phyloP scores from a whole-genome alignment of 2,113 vertebrate genomes.

The Solea senegalensis region DNA sequence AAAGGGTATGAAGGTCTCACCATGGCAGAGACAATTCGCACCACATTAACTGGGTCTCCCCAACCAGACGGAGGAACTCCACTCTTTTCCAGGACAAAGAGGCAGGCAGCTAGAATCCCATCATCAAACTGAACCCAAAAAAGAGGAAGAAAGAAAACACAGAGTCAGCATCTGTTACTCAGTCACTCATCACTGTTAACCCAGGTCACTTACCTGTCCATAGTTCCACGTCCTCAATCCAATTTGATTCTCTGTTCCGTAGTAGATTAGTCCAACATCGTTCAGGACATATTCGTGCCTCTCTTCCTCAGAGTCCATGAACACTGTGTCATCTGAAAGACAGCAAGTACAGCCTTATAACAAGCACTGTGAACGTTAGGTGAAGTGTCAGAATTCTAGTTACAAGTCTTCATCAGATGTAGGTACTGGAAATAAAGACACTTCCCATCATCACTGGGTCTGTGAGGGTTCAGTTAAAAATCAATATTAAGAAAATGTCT shows the following conservation, averaged over 20 bases:
- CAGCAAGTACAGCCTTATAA: slow-evolving; percentile 5
- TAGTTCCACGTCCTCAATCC: slow-evolving; percentile 90
- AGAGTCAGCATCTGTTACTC: background rate
- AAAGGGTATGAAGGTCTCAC: slow-evolving; percentile 60
- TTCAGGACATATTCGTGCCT: slow-evolving; percentile 88
- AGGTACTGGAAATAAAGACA: no score
- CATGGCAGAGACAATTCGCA: slow-evolving; percentile 89
- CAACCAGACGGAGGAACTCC: slow-evolving; percentile 80
- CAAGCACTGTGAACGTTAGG: background rate
- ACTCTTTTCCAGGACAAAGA: slow-evolving; percentile 87
- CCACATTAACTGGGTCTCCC: slow-evolving; percentile 86
- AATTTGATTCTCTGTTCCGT: slow-evolving; percentile 90
- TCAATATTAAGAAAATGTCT: no score
- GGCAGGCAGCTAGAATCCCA: slow-evolving; percentile 84
- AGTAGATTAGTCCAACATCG: slow-evolving; percentile 88
- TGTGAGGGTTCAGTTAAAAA: no score
- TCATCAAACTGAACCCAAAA: slow-evolving; percentile 81
- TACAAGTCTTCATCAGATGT: no score
- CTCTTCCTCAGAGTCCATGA: slow-evolving; percentile 84
- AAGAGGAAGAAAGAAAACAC: slow-evolving; percentile 11
- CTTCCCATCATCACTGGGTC: no score
- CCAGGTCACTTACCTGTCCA: slow-evolving; percentile 82
- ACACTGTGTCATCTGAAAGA: slow-evolving; percentile 84
- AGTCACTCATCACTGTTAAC: background rate
- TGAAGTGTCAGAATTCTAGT: slow-evolving; percentile 3